These are phyloP conservation scores for Nothoprocta perdicaria DNA, from an alignment of 2,113 vertebrate species.

Conservation along the genomic window DNA sequence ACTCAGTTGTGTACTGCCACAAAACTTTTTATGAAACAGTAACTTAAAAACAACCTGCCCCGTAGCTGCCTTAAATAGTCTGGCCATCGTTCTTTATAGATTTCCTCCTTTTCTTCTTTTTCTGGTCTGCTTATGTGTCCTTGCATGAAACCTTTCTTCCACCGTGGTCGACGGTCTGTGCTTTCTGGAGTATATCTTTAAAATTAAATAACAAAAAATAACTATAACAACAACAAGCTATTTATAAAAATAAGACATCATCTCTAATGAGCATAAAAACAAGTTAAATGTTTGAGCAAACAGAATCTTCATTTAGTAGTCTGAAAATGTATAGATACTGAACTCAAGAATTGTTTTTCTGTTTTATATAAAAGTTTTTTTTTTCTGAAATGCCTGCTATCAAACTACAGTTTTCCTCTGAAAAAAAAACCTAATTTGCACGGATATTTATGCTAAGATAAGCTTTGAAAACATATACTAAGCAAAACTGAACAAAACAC, in stretches of 20 bases:
- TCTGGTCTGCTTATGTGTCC: conserved; percentile 84
- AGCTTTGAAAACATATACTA: background rate
- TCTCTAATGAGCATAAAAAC: background rate
- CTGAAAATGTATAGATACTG: background rate
- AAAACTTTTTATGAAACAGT: background rate
- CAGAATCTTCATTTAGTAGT: background rate
- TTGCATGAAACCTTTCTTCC: conserved; percentile 91
- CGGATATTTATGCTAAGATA: background rate
- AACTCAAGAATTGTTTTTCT: background rate
- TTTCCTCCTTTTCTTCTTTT: conserved; percentile 89
- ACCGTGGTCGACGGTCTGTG: conserved; percentile 78
- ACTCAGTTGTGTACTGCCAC: background rate
- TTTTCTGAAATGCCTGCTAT: background rate
- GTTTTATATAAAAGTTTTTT: background rate
- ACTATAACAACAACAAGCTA: background rate
- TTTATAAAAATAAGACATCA: background rate
- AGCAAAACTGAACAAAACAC: background rate
- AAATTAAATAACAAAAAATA: background rate
- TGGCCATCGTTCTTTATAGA: conserved; percentile 92
- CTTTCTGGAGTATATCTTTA: conserved; percentile 85
- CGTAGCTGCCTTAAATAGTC: conserved; percentile 83
- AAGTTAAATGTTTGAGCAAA: background rate
- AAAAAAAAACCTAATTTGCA: background rate
- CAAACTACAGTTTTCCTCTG: background rate
- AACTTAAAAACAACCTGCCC: conserved; percentile 75